Evolutionary conservation across 1,140 invertebrate genomes (phyloP).

Genomic region (Papilio glaucus): DNA sequence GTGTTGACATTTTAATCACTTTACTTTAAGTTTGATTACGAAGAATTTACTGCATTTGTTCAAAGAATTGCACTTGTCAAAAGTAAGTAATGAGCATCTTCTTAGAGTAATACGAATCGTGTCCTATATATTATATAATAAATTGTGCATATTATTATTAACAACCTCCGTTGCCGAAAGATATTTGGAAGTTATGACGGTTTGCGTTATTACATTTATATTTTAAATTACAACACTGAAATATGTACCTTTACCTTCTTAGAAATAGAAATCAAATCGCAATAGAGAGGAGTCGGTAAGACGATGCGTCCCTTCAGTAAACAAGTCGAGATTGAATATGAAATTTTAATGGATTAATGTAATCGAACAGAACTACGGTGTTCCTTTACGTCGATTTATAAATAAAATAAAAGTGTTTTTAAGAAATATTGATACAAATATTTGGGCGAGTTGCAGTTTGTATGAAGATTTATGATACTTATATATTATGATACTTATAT

Average conservation of each 20-base stretch:
- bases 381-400: constrained; percentile 39
- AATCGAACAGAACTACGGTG: constrained; percentile 73
- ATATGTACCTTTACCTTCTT: constrained; percentile 38
- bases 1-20: no score
- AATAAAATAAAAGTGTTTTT: constrained; percentile 1
- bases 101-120: constrained; percentile 15
- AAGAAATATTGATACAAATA: background rate
- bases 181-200: constrained; percentile 53
- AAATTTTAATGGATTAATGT: constrained; percentile 87
- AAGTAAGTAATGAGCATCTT: constrained; percentile 8
- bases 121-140: no score
- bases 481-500: no score
- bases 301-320: constrained; percentile 73
- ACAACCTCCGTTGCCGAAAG: constrained; percentile 39
- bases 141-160: constrained; percentile 45
- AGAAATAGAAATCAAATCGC: constrained; percentile 43
- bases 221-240: background rate
- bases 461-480: no score
- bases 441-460: background rate
- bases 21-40: background rate
- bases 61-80: background rate
- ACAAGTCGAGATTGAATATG: constrained; percentile 87
- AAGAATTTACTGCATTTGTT: background rate
- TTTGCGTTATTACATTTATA: constrained; percentile 50
- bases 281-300: constrained; percentile 34